A percentile compares a stretch with the other conserved stretches of the same genome.
phyloP scores from a whole-genome alignment of 1,140 invertebrate species.

The Drosophila bipectinata region DNA sequence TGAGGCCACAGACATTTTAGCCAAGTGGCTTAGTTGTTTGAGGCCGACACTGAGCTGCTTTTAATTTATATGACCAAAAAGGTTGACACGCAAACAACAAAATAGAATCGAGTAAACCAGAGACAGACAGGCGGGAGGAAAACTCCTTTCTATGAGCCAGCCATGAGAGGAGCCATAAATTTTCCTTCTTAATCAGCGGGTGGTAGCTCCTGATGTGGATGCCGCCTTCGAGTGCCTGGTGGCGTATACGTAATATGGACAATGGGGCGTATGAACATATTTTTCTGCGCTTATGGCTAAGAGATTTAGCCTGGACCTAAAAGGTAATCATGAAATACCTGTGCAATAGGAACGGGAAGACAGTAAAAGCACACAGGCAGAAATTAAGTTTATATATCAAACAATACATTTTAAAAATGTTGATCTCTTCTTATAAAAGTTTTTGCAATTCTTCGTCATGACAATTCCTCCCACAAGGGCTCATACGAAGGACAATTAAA shows the following conservation, averaged over 20 bases:
- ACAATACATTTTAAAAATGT: background rate
- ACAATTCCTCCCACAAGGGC: constrained; percentile 5
- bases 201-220: constrained; percentile 25
- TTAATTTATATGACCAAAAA: constrained; percentile 75
- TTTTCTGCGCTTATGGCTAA: constrained; percentile 17
- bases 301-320: constrained; percentile 3
- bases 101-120: constrained; percentile 4
- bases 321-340: constrained; percentile 27
- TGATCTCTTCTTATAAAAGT: background rate
- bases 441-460: background rate
- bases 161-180: constrained; percentile 60
- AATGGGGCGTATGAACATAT: constrained; percentile 53
- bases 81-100: constrained; percentile 46
- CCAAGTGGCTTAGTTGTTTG: constrained; percentile 71
- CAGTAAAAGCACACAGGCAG: background rate
- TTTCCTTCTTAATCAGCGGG: constrained; percentile 55
- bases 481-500: constrained; percentile 33
- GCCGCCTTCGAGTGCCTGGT: constrained; percentile 9
- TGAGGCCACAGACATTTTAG: constrained; percentile 69
- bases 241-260: constrained; percentile 60
- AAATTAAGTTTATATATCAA: background rate
- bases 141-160: background rate
- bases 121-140: background rate
- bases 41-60: constrained; percentile 63
- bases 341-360: background rate